A percentile compares a stretch with the other conserved stretches of the same genome.
These are phyloP conservation scores for Apomyelois bistriatella DNA, from an alignment of 2,888 invertebrate genomes.

Conservation along the genomic window DNA sequence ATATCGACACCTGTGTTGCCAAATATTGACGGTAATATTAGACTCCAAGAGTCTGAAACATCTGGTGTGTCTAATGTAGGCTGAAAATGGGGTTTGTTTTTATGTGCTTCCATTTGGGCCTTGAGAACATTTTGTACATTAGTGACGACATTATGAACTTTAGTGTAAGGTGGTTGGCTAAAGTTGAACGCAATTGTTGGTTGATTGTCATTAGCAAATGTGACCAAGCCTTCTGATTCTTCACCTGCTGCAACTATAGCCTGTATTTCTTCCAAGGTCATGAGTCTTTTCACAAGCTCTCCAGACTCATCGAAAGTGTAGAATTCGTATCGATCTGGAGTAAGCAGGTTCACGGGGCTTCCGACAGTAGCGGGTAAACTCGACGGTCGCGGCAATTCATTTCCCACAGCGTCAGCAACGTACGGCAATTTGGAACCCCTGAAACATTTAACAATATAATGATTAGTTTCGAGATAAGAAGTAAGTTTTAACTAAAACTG, in stretches of 20 bases:
- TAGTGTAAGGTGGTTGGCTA: conserved; percentile 81
- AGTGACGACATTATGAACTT: conserved; percentile 89
- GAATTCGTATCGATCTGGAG: conserved; percentile 92
- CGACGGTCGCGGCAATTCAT: conserved; percentile 82
- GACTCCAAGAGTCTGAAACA: conserved; percentile 88
- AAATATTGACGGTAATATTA: conserved; percentile 89
- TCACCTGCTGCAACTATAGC: conserved; percentile 91
- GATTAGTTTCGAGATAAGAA: background rate
- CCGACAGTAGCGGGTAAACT: conserved; percentile 82
- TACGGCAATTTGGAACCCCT: conserved; percentile 75
- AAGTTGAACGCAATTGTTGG: conserved; percentile 69
- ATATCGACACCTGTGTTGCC: conserved; percentile 84
- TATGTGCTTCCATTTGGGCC: conserved; percentile 85
- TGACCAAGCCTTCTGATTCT: conserved; percentile 80
- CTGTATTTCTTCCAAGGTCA: conserved; percentile 92
- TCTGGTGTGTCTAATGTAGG: conserved; percentile 85
- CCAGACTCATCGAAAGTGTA: conserved; percentile 92
- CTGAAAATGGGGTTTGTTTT: conserved; percentile 65
- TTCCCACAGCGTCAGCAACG: conserved; percentile 84
- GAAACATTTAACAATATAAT: conserved; percentile 35
- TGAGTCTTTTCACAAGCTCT: conserved; percentile 88
- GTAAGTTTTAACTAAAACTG: too few relatives aligned
- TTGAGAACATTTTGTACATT: conserved; percentile 91
- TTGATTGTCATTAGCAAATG: conserved; percentile 71
- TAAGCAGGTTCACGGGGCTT: conserved; percentile 89